Evolutionary conservation across 2,113 vertebrate species (phyloP).

Genomic region (Myiozetetes cayanensis): DNA sequence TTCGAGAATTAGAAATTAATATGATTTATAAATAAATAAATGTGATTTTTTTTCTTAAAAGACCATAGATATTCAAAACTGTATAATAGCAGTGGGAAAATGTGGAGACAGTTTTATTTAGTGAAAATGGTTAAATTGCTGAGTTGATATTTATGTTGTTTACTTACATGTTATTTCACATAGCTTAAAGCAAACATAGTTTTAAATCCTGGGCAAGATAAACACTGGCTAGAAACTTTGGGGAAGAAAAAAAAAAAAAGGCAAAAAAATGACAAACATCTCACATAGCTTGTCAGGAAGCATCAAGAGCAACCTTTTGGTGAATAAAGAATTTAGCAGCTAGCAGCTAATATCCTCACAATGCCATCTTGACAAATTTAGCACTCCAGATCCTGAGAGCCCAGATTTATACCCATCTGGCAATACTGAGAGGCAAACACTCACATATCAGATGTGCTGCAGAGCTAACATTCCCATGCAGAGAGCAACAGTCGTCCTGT

Average conservation of each 20-base stretch:
- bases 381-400: slow-evolving; percentile 21
- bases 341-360: slow-evolving; percentile 50
- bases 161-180: not conserved
- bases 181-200: slow-evolving; percentile 26
- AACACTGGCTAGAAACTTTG: not conserved
- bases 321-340: not conserved
- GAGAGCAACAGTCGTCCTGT: not conserved
- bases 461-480: not conserved
- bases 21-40: not conserved
- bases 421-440: slow-evolving; percentile 16
- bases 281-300: slow-evolving; percentile 1
- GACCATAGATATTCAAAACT: not conserved
- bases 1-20: slow-evolving; percentile 20
- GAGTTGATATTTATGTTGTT: slow-evolving; percentile 22
- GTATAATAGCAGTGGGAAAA: not conserved
- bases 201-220: not conserved
- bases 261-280: slow-evolving; percentile 7
- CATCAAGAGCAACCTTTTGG: not conserved
- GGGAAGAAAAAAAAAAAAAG: not conserved
- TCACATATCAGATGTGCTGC: slow-evolving; percentile 39
- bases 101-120: slow-evolving; percentile 13
- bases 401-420: slow-evolving; percentile 55
- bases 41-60: not conserved
- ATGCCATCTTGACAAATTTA: slow-evolving; percentile 58
- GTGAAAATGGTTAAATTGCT: slow-evolving; percentile 1